These are phyloP conservation scores for Tachypleus tridentatus DNA, from an alignment of 1,140 invertebrate species.

Conservation along the genomic window DNA sequence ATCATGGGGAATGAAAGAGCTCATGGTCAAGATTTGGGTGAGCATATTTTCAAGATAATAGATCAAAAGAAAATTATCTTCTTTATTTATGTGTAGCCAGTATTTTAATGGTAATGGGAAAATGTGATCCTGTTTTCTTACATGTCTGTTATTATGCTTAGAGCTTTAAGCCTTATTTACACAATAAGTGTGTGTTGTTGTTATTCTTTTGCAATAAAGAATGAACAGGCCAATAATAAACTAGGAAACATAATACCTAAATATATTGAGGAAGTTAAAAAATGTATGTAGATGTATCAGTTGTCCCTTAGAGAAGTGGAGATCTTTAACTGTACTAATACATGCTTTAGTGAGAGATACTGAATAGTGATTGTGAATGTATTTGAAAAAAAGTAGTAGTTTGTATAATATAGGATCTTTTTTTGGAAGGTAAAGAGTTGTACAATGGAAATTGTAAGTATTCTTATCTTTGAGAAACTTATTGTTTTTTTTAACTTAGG, in stretches of 20 bases:
- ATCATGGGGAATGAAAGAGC: slow-evolving; percentile 81
- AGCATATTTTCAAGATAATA: slow-evolving; percentile 31
- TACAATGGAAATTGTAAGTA: background rate
- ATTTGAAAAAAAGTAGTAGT: background rate
- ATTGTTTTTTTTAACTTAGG: slow-evolving; percentile 24
- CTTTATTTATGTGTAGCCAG: background rate
- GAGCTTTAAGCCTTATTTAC: background rate
- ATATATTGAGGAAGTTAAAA: no score
- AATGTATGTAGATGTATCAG: no score
- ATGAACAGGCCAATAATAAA: background rate
- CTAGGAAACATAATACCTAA: no score
- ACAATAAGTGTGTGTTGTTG: background rate
- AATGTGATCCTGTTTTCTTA: background rate
- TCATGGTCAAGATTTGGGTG: slow-evolving; percentile 87
- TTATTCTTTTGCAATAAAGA: background rate
- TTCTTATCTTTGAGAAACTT: background rate
- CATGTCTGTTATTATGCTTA: background rate
- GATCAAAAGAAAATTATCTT: slow-evolving; percentile 83
- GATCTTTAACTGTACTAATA: background rate
- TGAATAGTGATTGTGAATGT: background rate
- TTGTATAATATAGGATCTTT: background rate
- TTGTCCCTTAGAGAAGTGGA: background rate
- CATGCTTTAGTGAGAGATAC: background rate
- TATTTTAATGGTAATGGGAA: background rate
- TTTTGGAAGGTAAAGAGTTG: background rate